Evolutionary conservation across 2,113 vertebrate species (phyloP), one percentile per base, ranked within the genome.

Genomic region (Elachura formosa): DNA sequence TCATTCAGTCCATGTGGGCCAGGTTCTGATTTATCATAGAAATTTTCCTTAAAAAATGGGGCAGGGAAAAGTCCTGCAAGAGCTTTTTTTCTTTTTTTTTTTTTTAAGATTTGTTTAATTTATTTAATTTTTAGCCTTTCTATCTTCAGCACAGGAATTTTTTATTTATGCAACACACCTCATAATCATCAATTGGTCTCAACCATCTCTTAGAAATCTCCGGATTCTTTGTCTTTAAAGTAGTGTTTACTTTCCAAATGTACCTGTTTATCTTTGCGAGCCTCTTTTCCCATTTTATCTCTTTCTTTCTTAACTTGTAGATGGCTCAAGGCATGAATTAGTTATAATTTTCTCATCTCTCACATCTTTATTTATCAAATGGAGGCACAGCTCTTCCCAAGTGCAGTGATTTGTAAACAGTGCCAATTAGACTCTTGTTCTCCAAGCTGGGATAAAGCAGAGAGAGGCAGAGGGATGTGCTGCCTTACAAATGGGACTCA

Each of bases 351-450:
- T 40, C 90, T 89, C 80, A 84, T 90, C 78, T 88, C 72, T 84
- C n/a, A 34, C 94, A 76, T 96, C 89, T 96, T 88, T 84, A 79
- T 94, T 90, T 96, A 91, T 88, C 94, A 85, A 93, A 49, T 29
- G 33, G 59, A 75, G 21, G 24, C 87, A 83, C 54, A 40, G 48
- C 51, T 56, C 79, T 76, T 89, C 93, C 85, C 86, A 56, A 95
- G 86, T 92, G 92, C 88, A 93, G 85, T 63, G 58, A 61, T 94
- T 96, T 93, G 87, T 85, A 93, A 96, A 92, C 76, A 69, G 34
- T 66, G 69, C 76, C 93, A 96, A 95, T 96, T 93, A 96, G 43
- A 59, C 36, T 78, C 51, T 19, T 90, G 21, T 14, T 91, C 73
- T 94, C 80, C 69, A 59, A 96, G 78, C 75, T 84, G 79, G 95